Evolutionary conservation across 2,797 vertebrate species (phyloP), one percentile per base, ranked within the genome.

Genomic region (Gadopsis marmoratus): DNA sequence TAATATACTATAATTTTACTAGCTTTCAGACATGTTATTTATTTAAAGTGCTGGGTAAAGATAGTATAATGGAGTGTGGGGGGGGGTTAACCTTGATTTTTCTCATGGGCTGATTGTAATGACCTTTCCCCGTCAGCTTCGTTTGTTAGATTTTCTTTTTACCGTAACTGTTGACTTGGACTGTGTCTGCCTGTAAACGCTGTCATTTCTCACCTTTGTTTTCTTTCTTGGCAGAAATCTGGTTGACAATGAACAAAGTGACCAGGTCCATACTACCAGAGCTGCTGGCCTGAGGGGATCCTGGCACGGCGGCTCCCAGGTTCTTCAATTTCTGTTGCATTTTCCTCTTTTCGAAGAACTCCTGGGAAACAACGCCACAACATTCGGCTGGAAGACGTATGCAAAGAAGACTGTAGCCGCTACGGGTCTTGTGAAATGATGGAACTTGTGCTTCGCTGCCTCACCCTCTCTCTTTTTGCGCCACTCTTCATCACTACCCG

Each of bases 241-340:
- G 97, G 89, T 98, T 97, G 83, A 97, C 97, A 63, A 99, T 94
- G 81, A 97, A 96, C 0, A 99, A 80, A 31, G 96, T 97, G 70
- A 99, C 88, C 59, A 99, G 94, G 87, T 99, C 98, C 93, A 97
- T 95, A 86, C 96, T 98, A 35, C 89, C 92, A 26, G 89, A 67
- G 31, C 93, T 89, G 21, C 74, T 85, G 82, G 71, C 87, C 76
- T 67, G 86, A 53, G 95, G 21, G 1, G 88, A 82, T 13, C 56
- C 5, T 17, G 90, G 56, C 39, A 82, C 11, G 19, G 70, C 4
- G 4, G 86, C 2, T 1, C 83, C 90, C 68, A 93, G 0, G 11
- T 74, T 78, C 35, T 88, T 85, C 47, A 86, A 43, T 64, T 82
- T 95, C 47, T 90, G 87, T 71, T 95, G 92, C 83, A 95, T 84